Evolutionary conservation across 2,888 invertebrate genomes (phyloP), one percentile per base, ranked within the genome.

Genomic region (Ormia ochracea): DNA sequence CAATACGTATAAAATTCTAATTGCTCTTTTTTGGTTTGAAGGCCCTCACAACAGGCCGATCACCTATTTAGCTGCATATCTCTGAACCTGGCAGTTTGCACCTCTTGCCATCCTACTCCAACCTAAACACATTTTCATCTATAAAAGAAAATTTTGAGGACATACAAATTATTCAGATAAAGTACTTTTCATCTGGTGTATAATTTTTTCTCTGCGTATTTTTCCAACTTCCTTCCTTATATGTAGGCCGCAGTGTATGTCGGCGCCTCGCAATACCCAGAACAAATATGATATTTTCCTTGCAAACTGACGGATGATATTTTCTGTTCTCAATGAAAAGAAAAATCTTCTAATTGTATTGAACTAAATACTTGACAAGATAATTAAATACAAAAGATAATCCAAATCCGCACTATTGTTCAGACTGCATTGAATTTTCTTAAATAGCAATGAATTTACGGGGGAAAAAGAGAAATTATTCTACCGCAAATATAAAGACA

Each of bases 391-490:
- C 36, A 68, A 76, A 73, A 76, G 80, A 80, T 80, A 80, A 80
- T 80, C 80, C 80, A 76, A 80, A 80, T 80, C 76, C 80, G 63
- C 72, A 12, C 52, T 56, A 73, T 80, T 80, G 80, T 80, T 80
- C 4, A 17, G 19, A 43, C 4, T 63, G 21, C 61, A 41, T 59
- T 59, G 41, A 70, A 33, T 59, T 52, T 14, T 26, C 10, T 63
- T 56, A 65, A 70, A 70, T 59, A 66, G 26, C 56, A 31, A 33
- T 50, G 38, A 45, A 66, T 50, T 26, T 68, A 41, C n/a, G n/a
- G n/a, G n/a, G n/a, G n/a, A 48, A 75, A 69, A 52, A 52, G 54
- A 68, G 61, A 21, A 76, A 68, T 73, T 76, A 80, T 68, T 77
- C 68, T 80, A 76, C 80, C 76, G 68, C 76, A 80, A 80, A 76